These are phyloP conservation scores for Vanacampus margaritifer DNA, from an alignment of 2,113 vertebrate species.

Conservation along the genomic window DNA sequence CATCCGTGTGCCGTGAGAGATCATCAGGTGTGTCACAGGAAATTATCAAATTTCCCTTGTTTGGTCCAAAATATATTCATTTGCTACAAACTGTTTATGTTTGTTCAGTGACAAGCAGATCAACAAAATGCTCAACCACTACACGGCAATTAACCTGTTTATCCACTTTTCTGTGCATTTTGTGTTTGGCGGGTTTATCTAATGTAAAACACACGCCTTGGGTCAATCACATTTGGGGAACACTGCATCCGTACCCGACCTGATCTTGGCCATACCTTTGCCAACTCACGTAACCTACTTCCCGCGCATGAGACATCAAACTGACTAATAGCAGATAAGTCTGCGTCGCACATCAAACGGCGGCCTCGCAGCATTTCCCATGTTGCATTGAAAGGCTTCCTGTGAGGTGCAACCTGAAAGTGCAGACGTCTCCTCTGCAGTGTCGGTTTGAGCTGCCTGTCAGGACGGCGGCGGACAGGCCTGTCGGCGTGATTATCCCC, in stretches of 20 bases:
- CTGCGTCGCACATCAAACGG: background rate
- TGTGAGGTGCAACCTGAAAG: conserved; percentile 11
- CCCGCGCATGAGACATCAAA: background rate
- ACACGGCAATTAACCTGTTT: too few relatives aligned
- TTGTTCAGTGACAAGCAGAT: too few relatives aligned
- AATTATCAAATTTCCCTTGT: too few relatives aligned
- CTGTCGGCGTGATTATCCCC: conserved; percentile 80
- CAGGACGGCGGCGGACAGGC: conserved; percentile 79
- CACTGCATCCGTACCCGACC: conserved; percentile 21
- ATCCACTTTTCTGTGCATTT: background rate
- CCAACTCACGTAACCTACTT: background rate
- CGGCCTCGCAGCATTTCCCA: background rate
- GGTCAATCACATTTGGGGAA: background rate
- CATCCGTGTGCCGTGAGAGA: background rate
- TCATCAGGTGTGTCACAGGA: background rate
- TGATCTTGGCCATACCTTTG: conserved; percentile 2
- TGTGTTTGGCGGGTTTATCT: too few relatives aligned
- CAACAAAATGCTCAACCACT: too few relatives aligned
- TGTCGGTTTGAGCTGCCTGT: conserved; percentile 35
- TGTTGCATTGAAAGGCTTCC: background rate
- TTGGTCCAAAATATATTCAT: background rate
- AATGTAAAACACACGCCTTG: background rate
- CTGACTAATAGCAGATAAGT: background rate
- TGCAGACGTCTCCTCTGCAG: conserved; percentile 3
- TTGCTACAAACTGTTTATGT: too few relatives aligned